Base-by-base conservation (phyloP, 2,888 invertebrate genomes). In the Adineta ricciae region DNA sequence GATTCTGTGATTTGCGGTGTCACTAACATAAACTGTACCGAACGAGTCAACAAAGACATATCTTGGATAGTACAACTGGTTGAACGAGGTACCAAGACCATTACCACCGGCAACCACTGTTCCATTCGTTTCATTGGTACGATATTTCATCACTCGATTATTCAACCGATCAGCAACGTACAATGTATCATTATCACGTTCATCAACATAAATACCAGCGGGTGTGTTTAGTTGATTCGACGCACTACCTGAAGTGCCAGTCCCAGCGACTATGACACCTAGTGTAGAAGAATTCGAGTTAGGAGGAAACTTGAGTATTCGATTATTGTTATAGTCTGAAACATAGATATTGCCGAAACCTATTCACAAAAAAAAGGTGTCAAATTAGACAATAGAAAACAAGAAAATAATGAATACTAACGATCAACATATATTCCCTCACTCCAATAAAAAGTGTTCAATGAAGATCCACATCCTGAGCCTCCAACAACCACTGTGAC, bases 131-230 rank as follows among this genome's bases (percentile, higher is more conserved):
- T n/a, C n/a, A n/a, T n/a, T n/a, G n/a, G n/a, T n/a, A n/a, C n/a
- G n/a, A n/a, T n/a, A n/a, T n/a, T n/a, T n/a, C n/a, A n/a, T n/a
- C 21, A 56, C 56, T 5, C 56, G 56, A 56, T 56, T 7, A 56
- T 56, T 56, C 56, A 4, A 19, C 5, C n/a, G n/a, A 14, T 56
- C 56, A 8, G n/a, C 56, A n/a, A 56, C 14, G n/a, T 56, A 56
- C n/a, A 56, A 56, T 56, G 56, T n/a, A 56, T 56, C 56, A n/a
- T 56, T 56, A 14, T 56, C 56, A 56, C 24, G n/a, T 56, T 56
- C 56, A 56, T 56, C 56, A n/a, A 56, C 56, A 56, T 56, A 56
- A n/a, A 56, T 56, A 56, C n/a, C n/a, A n/a, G n/a, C n/a, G n/a
- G n/a, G n/a, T n/a, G n/a, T n/a, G n/a, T n/a, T n/a, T n/a, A n/a